phyloP scores from a whole-genome alignment of 1,140 invertebrate species.

The Pinna nobilis region DNA sequence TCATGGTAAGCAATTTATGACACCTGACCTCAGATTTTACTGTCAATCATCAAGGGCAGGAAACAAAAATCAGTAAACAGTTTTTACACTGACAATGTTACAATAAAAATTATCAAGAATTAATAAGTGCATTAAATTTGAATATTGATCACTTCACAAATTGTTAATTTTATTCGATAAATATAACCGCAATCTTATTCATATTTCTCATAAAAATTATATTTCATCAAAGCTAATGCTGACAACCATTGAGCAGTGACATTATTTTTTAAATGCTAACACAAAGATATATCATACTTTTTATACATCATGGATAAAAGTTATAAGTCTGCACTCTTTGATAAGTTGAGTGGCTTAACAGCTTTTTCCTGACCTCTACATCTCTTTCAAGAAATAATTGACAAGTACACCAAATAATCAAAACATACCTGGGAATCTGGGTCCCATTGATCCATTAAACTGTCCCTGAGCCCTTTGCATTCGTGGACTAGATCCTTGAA shows the following conservation, averaged over 20 bases:
- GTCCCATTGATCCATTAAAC: constrained; percentile 23
- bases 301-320: background rate
- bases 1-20: no score
- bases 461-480: constrained; percentile 7
- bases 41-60: no score
- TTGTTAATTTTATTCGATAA: no score
- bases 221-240: no score
- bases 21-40: no score
- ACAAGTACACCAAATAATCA: background rate
- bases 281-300: background rate
- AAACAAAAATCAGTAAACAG: no score
- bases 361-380: background rate
- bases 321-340: background rate
- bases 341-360: background rate
- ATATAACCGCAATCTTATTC: no score
- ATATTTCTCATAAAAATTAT: no score
- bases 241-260: background rate
- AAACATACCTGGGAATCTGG: constrained; percentile 17
- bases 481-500: background rate
- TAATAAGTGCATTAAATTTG: no score
- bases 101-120: no score
- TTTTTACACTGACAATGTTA: no score
- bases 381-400: background rate
- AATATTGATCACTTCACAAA: no score
- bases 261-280: background rate